Conservation (phyloP, 1,140 invertebrate species). For the Eupristina koningsbergeri region DNA sequence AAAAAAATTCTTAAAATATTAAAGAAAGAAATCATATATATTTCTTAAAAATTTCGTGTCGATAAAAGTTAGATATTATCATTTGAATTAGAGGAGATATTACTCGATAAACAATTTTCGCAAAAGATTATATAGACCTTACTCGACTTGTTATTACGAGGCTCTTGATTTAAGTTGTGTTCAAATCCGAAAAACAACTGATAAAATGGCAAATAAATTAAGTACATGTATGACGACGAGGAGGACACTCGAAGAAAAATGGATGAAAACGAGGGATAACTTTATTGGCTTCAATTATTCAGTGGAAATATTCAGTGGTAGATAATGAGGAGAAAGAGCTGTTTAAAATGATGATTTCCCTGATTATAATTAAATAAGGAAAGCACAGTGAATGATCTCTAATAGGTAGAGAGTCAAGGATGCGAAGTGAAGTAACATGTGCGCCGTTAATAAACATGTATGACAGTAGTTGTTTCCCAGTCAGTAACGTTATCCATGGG, state of each 20-base stretch:
- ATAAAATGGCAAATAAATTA: background rate
- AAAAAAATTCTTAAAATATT: too few species aligned
- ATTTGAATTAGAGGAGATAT: too few species aligned
- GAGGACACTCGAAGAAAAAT: too few species aligned
- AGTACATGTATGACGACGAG: background rate
- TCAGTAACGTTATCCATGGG: slow-evolving; percentile 68
- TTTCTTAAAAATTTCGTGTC: too few species aligned
- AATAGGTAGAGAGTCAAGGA: slow-evolving; percentile 19
- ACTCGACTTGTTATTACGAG: too few species aligned
- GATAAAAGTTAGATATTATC: too few species aligned
- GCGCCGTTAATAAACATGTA: slow-evolving; percentile 52
- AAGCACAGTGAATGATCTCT: slow-evolving; percentile 20
- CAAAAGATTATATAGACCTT: too few species aligned
- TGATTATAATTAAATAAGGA: slow-evolving; percentile 28
- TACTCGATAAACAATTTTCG: too few species aligned
- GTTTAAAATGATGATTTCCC: background rate
- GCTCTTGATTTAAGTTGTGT: too few species aligned
- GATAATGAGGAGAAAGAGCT: background rate
- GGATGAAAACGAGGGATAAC: background rate
- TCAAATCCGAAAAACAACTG: background rate
- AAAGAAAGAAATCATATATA: too few species aligned
- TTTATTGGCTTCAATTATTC: background rate
- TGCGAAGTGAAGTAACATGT: slow-evolving; percentile 29
- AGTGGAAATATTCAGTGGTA: background rate
- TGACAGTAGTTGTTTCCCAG: slow-evolving; percentile 53